These are phyloP conservation scores for Pseudomugil gertrudae DNA, from an alignment of 2,797 vertebrate genomes.

Conservation along the genomic window DNA sequence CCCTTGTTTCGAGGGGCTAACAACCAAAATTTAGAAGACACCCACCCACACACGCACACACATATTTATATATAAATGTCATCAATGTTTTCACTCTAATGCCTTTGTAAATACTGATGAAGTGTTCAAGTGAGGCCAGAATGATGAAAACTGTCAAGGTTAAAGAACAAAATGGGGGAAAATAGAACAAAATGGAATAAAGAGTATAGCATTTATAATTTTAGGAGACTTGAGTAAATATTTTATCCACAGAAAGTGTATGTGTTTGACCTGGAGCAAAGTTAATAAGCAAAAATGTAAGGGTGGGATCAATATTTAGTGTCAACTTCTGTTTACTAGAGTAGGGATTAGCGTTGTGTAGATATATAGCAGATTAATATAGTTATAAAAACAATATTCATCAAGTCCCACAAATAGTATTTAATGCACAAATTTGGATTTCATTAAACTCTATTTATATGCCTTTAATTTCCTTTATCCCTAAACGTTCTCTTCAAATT, in stretches of 20 bases:
- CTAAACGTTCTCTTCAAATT: not conserved
- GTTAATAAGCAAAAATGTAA: not conserved
- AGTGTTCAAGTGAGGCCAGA: conserved; percentile 17
- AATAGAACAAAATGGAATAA: not conserved
- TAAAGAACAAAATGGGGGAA: not conserved
- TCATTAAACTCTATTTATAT: conserved; percentile 3
- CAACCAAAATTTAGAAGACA: conserved; percentile 1
- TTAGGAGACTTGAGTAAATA: conserved; percentile 4
- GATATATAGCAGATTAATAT: not conserved
- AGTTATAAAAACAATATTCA: conserved; percentile 4
- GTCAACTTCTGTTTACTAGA: not conserved
- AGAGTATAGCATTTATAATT: conserved; percentile 20
- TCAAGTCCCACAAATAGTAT: conserved; percentile 6
- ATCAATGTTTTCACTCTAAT: conserved; percentile 17
- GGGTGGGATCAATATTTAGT: not conserved
- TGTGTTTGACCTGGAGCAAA: conserved; percentile 6
- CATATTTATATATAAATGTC: not conserved
- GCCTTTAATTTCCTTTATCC: not conserved
- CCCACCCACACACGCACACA: not conserved
- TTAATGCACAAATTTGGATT: not conserved
- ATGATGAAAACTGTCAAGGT: not conserved
- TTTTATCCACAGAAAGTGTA: not conserved
- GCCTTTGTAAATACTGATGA: conserved; percentile 17
- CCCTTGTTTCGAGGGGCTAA: not conserved
- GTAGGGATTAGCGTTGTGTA: conserved; percentile 4